Percentiles rank a stretch among this genome's conserved stretches.
Conservation (phyloP, 2,797 vertebrate genomes). For the Tamandua tetradactyla region DNA sequence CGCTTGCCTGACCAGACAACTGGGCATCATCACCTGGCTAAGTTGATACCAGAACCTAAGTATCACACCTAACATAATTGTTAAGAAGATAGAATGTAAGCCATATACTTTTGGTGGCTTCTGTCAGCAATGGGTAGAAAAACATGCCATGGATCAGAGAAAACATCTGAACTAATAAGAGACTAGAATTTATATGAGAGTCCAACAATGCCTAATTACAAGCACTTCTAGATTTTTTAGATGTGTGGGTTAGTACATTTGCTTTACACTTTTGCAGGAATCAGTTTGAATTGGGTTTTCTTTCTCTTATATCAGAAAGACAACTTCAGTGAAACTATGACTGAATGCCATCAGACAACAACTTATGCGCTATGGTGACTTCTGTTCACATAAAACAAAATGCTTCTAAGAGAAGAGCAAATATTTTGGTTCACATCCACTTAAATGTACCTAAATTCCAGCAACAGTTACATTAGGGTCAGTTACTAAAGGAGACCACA, state of each 20-base stretch:
- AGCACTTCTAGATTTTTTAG: background rate
- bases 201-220: background rate
- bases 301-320: background rate
- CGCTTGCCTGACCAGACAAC: too few relatives aligned
- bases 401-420: background rate
- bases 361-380: background rate
- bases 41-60: too few relatives aligned
- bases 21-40: too few relatives aligned
- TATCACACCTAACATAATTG: too few relatives aligned
- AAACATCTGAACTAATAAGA: background rate
- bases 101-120: background rate
- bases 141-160: background rate
- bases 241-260: background rate
- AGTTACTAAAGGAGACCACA: background rate
- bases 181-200: background rate
- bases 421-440: background rate
- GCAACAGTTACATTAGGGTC: background rate
- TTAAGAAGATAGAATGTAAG: background rate
- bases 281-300: background rate
- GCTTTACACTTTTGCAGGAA: background rate
- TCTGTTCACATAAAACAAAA: background rate
- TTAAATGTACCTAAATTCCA: background rate
- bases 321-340: background rate
- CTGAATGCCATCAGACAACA: background rate
- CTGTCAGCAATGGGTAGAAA: background rate